phyloP scores from a whole-genome alignment of 1,140 invertebrate genomes.

The Tenebrio molitor region DNA sequence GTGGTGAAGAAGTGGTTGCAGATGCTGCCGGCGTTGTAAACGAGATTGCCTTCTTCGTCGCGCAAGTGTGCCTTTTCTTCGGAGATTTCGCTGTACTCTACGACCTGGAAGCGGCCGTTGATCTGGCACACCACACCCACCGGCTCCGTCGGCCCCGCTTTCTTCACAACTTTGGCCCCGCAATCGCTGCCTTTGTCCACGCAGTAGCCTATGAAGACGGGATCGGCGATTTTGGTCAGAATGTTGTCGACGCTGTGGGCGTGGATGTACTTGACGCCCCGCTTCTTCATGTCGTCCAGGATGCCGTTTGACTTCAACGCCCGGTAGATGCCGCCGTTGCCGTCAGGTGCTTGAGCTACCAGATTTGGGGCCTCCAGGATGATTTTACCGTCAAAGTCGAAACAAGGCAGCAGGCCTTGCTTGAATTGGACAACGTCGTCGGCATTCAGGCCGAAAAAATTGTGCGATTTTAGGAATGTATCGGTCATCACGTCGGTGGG shows the following conservation, averaged over 20 bases:
- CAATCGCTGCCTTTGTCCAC: slow-evolving; percentile 90
- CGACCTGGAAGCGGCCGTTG: slow-evolving; percentile 89
- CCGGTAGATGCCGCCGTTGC: slow-evolving; percentile 96
- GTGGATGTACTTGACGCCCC: slow-evolving; percentile 92
- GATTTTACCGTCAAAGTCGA: slow-evolving; percentile 95
- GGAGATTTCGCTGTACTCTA: slow-evolving; percentile 98
- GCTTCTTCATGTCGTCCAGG: slow-evolving; percentile 84
- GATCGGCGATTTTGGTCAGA: slow-evolving; percentile 97
- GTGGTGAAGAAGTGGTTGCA: slow-evolving; percentile 98
- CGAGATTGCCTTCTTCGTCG: slow-evolving; percentile 83
- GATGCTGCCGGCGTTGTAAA: slow-evolving; percentile 96
- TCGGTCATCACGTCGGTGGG: slow-evolving; percentile 89
- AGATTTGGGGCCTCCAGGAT: slow-evolving; percentile 86
- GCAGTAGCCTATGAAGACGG: slow-evolving; percentile 96
- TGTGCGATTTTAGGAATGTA: slow-evolving; percentile 85
- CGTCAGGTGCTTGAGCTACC: slow-evolving; percentile 93
- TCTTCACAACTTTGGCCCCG: slow-evolving; percentile 96
- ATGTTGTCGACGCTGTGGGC: slow-evolving; percentile 99
- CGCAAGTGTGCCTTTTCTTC: slow-evolving; percentile 84
- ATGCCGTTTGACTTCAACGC: slow-evolving; percentile 84
- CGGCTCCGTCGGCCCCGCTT: slow-evolving; percentile 90
- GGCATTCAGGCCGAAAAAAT: slow-evolving; percentile 89
- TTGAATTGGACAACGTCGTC: slow-evolving; percentile 92
- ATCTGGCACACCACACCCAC: slow-evolving; percentile 95
- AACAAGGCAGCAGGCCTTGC: slow-evolving; percentile 94